These are phyloP conservation scores for Sebastes cheni DNA, from an alignment of 2,797 vertebrate genomes.

Conservation along the genomic window DNA sequence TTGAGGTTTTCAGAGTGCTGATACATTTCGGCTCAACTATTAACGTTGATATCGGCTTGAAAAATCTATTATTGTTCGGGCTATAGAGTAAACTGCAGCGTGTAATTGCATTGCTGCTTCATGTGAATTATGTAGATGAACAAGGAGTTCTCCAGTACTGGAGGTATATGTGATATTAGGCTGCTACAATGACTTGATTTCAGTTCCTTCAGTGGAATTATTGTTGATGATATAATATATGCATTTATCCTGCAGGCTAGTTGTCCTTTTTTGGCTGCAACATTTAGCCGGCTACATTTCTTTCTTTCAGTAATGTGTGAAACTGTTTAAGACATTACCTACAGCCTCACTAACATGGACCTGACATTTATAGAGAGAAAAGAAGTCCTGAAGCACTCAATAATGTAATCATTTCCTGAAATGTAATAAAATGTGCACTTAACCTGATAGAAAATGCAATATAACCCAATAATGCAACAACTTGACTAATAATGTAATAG, in stretches of 20 bases:
- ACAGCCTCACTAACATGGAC: constrained; percentile 7
- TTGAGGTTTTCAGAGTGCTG: not conserved
- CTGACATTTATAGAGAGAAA: constrained; percentile 12
- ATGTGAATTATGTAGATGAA: too few species aligned
- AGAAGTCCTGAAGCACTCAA: not conserved
- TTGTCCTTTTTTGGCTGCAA: not conserved
- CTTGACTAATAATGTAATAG: not conserved
- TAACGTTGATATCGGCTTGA: not conserved
- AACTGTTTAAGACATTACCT: not conserved
- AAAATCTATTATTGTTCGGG: not conserved
- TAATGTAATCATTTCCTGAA: not conserved
- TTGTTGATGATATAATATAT: not conserved
- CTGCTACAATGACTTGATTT: too few species aligned
- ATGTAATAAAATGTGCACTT: not conserved
- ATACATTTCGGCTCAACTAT: not conserved
- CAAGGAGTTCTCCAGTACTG: too few species aligned
- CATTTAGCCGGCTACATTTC: not conserved
- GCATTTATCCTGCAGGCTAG: not conserved
- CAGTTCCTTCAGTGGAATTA: not conserved
- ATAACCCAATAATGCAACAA: not conserved
- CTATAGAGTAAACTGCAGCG: not conserved
- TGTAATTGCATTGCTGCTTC: too few species aligned
- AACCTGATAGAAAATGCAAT: not conserved
- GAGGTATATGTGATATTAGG: too few species aligned
- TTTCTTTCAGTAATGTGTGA: not conserved